Base-by-base conservation (phyloP, 2,797 vertebrate genomes). In the Sebastes kiyomatsui region DNA sequence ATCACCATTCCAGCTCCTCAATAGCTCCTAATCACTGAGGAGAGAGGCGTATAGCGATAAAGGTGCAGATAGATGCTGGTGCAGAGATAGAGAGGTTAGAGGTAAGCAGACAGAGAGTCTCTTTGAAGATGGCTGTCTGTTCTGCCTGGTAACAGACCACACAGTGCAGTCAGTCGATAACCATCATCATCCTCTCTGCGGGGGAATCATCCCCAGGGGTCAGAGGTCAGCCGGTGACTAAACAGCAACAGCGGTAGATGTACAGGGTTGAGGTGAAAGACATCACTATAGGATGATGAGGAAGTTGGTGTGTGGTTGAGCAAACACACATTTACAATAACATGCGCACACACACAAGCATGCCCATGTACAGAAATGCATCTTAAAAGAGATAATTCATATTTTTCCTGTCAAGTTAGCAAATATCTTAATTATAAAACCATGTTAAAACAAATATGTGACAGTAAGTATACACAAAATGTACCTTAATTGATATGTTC, bases 81-180 rank as follows among this genome's bases (percentile, higher is more conserved):
- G 13, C 7, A 56, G 60, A 85, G 56, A 89, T 67, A 79, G 67
- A 59, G 58, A 55, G 89, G 82, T 89, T 77, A 84, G 80, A 87
- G 83, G 80, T 59, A 83, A 72, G 52, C 69, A 75, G 79, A 79
- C 75, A 61, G 35, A 52, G 72, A 55, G 64, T 66, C 80, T 67
- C 85, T 90, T 90, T 92, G 88, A 91, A 87, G 89, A 80, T 49
- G 82, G 49, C 49, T 3, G 75, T 59, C 74, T 77, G 49, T 28
- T 82, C 83, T 80, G 87, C 84, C 83, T 66, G 67, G 81, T 72
- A 86, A 86, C 87, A 84, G 89, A 90, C 85, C 83, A 84, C 81
- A 87, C 88, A 73, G 75, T 22, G 65, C 62, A 35, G 68, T 35
- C 67, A 9, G 75, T 72, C 75, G 27, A 88, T 83, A 80, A 77